Conservation (phyloP, 2,888 invertebrate genomes). For the Poecilus cupreus region DNA sequence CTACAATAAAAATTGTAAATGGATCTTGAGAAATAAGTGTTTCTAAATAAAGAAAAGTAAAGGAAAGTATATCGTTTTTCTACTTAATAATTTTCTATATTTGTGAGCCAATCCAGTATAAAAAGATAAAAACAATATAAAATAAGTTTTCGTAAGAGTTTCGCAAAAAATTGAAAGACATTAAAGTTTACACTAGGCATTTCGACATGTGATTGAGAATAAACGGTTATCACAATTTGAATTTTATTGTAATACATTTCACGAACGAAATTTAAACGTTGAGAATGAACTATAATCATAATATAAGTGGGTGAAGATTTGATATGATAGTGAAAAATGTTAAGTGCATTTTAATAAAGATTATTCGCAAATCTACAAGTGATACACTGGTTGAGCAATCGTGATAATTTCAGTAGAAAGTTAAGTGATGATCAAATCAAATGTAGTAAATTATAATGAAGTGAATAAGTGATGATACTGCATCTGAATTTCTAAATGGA, state of each 20-base stretch:
- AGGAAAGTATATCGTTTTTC: too few species aligned
- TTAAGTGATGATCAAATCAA: neutral
- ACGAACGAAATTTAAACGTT: neutral
- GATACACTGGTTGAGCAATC: neutral
- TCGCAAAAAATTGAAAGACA: conserved; percentile 15
- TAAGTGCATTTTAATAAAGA: conserved; percentile 36
- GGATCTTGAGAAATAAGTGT: too few species aligned
- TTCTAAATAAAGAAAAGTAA: too few species aligned
- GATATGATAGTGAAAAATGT: neutral
- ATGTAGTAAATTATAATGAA: neutral
- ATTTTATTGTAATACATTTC: too few species aligned
- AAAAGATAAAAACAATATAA: conserved; percentile 20
- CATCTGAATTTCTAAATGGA: neutral
- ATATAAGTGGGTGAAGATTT: neutral
- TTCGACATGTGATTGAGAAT: too few species aligned
- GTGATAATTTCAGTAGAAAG: conserved; percentile 33
- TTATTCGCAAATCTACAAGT: neutral
- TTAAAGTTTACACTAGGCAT: neutral
- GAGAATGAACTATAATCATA: neutral
- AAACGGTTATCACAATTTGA: too few species aligned
- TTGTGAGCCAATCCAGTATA: neutral
- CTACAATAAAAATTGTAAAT: neutral
- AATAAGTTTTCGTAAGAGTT: conserved; percentile 10
- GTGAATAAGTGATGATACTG: conserved; percentile 3
- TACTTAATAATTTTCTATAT: neutral